These are phyloP conservation scores for Temnothorax ravouxi DNA, from an alignment of 2,888 invertebrate genomes.

Conservation along the genomic window DNA sequence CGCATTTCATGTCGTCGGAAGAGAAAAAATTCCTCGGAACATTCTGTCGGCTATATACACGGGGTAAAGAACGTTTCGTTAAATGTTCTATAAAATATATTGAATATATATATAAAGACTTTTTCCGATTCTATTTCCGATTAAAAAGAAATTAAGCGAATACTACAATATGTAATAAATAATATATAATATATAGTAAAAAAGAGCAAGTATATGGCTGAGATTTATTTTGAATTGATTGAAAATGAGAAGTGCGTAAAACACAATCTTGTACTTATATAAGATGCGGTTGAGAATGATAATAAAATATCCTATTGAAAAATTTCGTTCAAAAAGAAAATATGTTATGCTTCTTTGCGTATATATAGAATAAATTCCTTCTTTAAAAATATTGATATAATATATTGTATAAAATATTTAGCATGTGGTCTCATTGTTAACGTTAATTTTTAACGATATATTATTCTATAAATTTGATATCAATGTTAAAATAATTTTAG, in stretches of 20 bases:
- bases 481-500: neutral
- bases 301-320: neutral
- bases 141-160: neutral
- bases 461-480: neutral
- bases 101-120: neutral
- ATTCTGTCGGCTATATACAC: conserved; percentile 68
- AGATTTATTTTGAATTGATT: neutral
- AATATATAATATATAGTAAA: too few species aligned
- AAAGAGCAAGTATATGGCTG: neutral
- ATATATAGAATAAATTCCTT: neutral
- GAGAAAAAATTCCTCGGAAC: conserved; percentile 70
- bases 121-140: neutral
- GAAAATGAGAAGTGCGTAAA: neutral
- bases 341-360: neutral
- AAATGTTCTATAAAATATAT: conserved; percentile 17
- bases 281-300: neutral
- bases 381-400: conserved; percentile 4
- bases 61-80: conserved; percentile 54
- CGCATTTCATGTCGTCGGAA: conserved; percentile 76
- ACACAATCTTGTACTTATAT: neutral
- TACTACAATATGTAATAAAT: neutral
- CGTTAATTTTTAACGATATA: neutral
- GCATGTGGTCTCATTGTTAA: neutral
- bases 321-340: neutral
- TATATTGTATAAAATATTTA: conserved; percentile 4